Base-by-base conservation (phyloP, 2,888 invertebrate species). In the Cephonodes hylas region DNA sequence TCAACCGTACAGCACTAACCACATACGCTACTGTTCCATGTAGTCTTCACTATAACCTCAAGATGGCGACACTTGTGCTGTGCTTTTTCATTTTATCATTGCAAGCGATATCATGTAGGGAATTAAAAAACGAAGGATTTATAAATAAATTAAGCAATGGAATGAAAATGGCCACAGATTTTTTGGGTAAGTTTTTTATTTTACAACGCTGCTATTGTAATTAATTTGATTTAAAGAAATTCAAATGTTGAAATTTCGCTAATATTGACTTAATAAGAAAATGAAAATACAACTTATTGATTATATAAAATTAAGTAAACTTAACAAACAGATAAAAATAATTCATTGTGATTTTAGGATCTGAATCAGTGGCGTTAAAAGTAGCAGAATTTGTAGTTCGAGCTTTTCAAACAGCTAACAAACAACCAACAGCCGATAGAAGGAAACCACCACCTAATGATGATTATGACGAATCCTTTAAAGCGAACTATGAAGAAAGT, bases 341-440 rank as follows among this genome's bases (percentile, higher is more conserved):
- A 45, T 20, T 59, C 60, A 15, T 45, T 57, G 42, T 59, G 58
- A n/a, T 83, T 84, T 44, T 80, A 91, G 91, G 89, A 22, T 86
- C 91, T 0, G 91, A 91, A 71, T 91, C 91, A 6, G 84, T 91
- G 15, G 90, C 92, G 0, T 64, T 84, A 45, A 91, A 89, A 79
- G 92, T 91, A 7, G 92, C 92, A 1, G 91, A 92, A 64, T 91
- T 92, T 46, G 91, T 92, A 5, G 90, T 92, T 0, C 80, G 76
- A 64, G 91, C 92, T 1, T 91, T 91, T 64, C 87, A 89, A 73
- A 81, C 83, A 0, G 75, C 76, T 0, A 83, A 82, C 59, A 78
- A 76, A 53, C 70, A 74, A 6, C 62, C 72, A 25, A 67, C 71
- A 7, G 44, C 74, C 2, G 73, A 70, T 57, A 68, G 66, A 31